These are phyloP conservation scores for Daboia siamensis DNA, from an alignment of 2,113 vertebrate genomes.

Conservation along the genomic window DNA sequence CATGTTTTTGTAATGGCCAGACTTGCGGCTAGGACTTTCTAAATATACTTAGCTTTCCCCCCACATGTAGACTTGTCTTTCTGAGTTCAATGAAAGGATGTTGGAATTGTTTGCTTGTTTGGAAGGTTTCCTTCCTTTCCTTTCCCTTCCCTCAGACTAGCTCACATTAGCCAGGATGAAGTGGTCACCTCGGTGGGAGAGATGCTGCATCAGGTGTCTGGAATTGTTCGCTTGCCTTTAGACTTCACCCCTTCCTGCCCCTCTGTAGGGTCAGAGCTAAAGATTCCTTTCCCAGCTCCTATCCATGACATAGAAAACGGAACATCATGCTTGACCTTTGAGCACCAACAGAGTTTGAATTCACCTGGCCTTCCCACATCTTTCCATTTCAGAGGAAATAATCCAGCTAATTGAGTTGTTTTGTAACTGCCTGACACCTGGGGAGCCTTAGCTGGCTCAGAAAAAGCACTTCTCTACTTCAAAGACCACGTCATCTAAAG, in stretches of 20 bases:
- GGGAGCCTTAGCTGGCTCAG: not conserved
- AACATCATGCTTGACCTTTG: not conserved
- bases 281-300: not conserved
- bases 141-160: not conserved
- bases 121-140: not conserved
- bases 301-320: not conserved
- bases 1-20: not conserved
- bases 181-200: not conserved
- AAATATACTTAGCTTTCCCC: not conserved
- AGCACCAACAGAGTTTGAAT: not conserved
- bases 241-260: not conserved
- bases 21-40: not conserved
- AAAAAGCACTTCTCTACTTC: accelerated
- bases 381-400: not conserved
- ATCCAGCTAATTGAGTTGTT: not conserved
- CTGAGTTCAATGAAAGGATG: not conserved
- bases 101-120: not conserved
- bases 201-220: not conserved
- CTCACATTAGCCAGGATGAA: not conserved
- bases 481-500: not conserved
- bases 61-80: not conserved
- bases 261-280: not conserved
- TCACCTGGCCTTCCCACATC: not conserved
- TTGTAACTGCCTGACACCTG: not conserved
- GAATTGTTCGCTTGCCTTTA: not conserved